A percentile compares a stretch with the other conserved stretches of the same genome.
Conservation (phyloP, 2,888 invertebrate genomes). For the Habrosyne pyritoides region DNA sequence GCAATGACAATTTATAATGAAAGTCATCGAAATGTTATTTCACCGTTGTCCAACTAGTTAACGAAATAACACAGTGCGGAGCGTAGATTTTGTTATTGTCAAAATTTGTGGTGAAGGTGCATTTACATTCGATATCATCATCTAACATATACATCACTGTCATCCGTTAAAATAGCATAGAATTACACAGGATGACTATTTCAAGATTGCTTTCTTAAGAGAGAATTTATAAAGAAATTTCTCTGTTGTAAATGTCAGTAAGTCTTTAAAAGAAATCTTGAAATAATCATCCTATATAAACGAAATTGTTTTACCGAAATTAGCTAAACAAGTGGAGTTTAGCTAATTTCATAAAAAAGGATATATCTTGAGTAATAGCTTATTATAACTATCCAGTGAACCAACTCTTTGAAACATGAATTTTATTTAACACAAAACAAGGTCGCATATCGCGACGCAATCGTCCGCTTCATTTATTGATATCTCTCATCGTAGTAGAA, state of each 20-base stretch:
- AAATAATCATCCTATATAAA: too few species aligned
- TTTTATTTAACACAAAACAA: background rate
- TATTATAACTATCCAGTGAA: too few species aligned
- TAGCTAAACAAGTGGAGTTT: background rate
- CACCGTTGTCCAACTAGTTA: conserved; percentile 28
- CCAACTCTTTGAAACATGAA: background rate
- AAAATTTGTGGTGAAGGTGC: conserved; percentile 68
- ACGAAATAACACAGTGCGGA: conserved; percentile 22
- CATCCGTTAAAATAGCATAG: background rate
- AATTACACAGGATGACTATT: too few species aligned
- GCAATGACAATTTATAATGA: background rate
- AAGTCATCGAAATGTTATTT: background rate
- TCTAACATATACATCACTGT: background rate
- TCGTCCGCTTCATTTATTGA: background rate
- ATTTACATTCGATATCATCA: conserved; percentile 54
- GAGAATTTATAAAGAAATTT: too few species aligned
- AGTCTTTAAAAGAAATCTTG: too few species aligned
- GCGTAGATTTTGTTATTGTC: conserved; percentile 38
- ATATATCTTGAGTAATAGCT: too few species aligned
- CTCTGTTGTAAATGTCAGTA: too few species aligned
- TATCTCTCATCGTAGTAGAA: background rate
- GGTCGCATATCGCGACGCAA: background rate
- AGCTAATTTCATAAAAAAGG: too few species aligned
- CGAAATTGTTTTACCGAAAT: background rate
- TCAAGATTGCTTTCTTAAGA: too few species aligned